phyloP scores from a whole-genome alignment of 2,113 vertebrate genomes.

The Chaenogobius annularis region DNA sequence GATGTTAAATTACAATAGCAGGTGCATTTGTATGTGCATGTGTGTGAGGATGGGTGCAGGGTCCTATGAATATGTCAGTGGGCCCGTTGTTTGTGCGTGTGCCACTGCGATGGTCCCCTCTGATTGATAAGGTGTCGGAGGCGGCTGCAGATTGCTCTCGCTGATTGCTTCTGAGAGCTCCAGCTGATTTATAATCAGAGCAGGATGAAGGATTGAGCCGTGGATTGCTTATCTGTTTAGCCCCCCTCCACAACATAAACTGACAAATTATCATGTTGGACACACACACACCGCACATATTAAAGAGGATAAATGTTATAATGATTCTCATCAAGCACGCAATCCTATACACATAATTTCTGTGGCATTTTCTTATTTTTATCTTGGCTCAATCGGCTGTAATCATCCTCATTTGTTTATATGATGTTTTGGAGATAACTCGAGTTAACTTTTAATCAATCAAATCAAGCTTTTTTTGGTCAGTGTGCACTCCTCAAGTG shows the following conservation, averaged over 20 bases:
- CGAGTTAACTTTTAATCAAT: conserved; percentile 47
- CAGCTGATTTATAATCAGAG: conserved; percentile 78
- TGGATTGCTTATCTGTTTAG: conserved; percentile 77
- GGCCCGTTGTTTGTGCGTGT: conserved; percentile 49
- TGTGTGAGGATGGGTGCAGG: conserved; percentile 9
- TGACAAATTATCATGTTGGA: conserved; percentile 74
- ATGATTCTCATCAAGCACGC: conserved; percentile 53
- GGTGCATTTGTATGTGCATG: conserved; percentile 27
- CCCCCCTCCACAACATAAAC: conserved; percentile 67
- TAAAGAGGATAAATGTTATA: conserved; percentile 39
- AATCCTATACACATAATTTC: conserved; percentile 33
- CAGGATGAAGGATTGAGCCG: conserved; percentile 73
- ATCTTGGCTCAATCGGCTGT: conserved; percentile 44
- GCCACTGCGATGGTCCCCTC: conserved; percentile 70
- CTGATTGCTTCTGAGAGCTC: conserved; percentile 76
- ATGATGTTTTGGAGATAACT: conserved; percentile 30
- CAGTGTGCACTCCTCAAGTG: not conserved
- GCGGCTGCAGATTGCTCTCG: conserved; percentile 72
- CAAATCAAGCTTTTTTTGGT: not conserved
- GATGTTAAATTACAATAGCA: conserved; percentile 53
- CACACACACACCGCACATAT: conserved; percentile 36
- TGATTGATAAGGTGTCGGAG: conserved; percentile 78
- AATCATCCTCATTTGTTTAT: conserved; percentile 61
- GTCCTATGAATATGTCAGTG: conserved; percentile 29
- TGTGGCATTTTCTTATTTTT: conserved; percentile 42